Evolutionary conservation across 2,888 invertebrate genomes (phyloP).

Genomic region (Eilema caniola): DNA sequence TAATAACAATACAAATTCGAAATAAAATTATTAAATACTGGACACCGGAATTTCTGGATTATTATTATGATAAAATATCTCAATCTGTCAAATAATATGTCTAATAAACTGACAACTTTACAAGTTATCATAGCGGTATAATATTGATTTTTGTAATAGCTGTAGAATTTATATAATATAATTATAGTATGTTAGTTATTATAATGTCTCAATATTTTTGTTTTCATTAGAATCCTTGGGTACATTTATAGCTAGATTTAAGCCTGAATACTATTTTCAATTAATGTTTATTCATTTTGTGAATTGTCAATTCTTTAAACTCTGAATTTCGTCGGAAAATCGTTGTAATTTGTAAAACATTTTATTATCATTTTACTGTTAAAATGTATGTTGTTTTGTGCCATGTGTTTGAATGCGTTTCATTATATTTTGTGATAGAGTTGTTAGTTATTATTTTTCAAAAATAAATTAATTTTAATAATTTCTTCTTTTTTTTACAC

Average conservation of each 20-base stretch:
- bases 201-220: neutral
- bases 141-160: neutral
- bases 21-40: neutral
- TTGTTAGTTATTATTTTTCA: conserved; percentile 30
- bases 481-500: conserved; percentile 11
- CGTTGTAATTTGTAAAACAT: neutral
- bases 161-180: neutral
- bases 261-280: conserved; percentile 3
- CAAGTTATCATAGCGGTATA: neutral
- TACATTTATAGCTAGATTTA: conserved; percentile 6
- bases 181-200: neutral
- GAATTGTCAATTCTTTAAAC: neutral
- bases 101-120: neutral
- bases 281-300: neutral
- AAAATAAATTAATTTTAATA: conserved; percentile 37
- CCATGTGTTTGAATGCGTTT: conserved; percentile 36
- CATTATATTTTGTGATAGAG: conserved; percentile 30
- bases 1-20: neutral
- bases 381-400: conserved; percentile 29
- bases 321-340: neutral
- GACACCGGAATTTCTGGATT: neutral
- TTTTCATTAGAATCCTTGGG: neutral
- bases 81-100: neutral
- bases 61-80: too few relatives aligned
- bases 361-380: conserved; percentile 3